These are phyloP conservation scores for Acanthopagrus latus DNA, from an alignment of 2,797 vertebrate genomes.

Conservation along the genomic window DNA sequence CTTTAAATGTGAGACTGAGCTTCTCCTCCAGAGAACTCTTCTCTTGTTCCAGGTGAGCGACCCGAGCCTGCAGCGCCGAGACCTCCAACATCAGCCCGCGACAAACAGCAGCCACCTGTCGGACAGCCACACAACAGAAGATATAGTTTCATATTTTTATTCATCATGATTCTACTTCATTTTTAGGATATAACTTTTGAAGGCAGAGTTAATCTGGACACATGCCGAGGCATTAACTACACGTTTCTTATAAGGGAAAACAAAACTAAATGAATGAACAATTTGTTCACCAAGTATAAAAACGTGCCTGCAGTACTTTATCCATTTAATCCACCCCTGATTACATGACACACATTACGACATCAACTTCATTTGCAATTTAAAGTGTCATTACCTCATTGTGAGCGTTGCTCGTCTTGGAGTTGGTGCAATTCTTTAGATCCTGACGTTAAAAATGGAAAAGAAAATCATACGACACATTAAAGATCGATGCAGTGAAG, in stretches of 20 bases:
- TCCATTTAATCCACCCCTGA: too few relatives aligned
- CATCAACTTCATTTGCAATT: not conserved
- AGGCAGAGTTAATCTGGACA: too few relatives aligned
- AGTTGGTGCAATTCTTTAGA: conserved; percentile 63
- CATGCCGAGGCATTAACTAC: too few relatives aligned
- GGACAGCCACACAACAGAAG: not conserved
- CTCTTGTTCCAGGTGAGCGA: conserved; percentile 81
- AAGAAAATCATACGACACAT: not conserved
- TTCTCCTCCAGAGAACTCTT: conserved; percentile 70
- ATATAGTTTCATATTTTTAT: too few relatives aligned
- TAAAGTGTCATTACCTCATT: conserved; percentile 55
- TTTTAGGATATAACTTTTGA: too few relatives aligned
- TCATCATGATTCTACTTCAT: too few relatives aligned
- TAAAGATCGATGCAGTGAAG: not conserved
- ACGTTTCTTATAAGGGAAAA: too few relatives aligned
- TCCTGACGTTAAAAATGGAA: conserved; percentile 58
- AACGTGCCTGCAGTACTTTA: too few relatives aligned
- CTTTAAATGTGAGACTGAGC: conserved; percentile 76
- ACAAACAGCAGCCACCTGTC: conserved; percentile 77
- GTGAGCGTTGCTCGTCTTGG: conserved; percentile 35
- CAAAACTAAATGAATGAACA: too few relatives aligned
- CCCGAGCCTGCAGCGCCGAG: conserved; percentile 78
- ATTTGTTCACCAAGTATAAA: too few relatives aligned
- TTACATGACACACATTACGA: too few relatives aligned
- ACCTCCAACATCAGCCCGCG: conserved; percentile 84